Percentiles rank a stretch among this genome's conserved stretches.
phyloP scores from a whole-genome alignment of 2,113 vertebrate genomes.

The Pagrus major region DNA sequence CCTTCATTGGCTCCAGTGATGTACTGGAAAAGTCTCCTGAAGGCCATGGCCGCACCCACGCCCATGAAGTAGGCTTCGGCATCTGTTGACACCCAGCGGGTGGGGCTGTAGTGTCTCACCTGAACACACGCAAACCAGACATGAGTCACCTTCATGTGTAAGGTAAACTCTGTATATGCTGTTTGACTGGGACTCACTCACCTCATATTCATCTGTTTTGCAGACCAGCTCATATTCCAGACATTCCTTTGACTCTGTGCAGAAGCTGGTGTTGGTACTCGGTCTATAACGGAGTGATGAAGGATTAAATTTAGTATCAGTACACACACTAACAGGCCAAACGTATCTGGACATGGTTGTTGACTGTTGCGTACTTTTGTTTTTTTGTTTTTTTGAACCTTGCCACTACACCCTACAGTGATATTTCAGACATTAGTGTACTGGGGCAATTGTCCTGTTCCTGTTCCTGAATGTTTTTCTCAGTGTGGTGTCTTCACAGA shows the following conservation, averaged over 20 bases:
- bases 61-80: slow-evolving; percentile 85
- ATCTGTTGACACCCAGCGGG: slow-evolving; percentile 85
- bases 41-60: slow-evolving; percentile 84
- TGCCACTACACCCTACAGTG: not conserved
- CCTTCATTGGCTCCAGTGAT: slow-evolving; percentile 83
- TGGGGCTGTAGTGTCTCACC: slow-evolving; percentile 85
- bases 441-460: too few relatives aligned
- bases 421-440: not conserved
- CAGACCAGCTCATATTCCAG: slow-evolving; percentile 83
- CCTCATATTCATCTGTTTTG: slow-evolving; percentile 84
- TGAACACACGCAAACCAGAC: slow-evolving; percentile 54
- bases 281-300: slow-evolving; percentile 52
- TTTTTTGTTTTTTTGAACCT: not conserved
- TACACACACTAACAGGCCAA: rapidly evolving
- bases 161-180: not conserved
- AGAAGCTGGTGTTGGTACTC: slow-evolving; percentile 80
- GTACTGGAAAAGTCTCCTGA: slow-evolving; percentile 86
- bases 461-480: too few relatives aligned
- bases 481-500: not conserved
- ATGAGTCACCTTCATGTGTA: not conserved
- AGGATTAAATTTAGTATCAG: not conserved
- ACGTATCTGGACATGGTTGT: not conserved
- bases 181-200: slow-evolving; percentile 29
- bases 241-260: slow-evolving; percentile 83
- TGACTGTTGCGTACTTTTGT: not conserved